phyloP scores from a whole-genome alignment of 2,113 vertebrate species.

The Oncorhynchus gorbuscha region DNA sequence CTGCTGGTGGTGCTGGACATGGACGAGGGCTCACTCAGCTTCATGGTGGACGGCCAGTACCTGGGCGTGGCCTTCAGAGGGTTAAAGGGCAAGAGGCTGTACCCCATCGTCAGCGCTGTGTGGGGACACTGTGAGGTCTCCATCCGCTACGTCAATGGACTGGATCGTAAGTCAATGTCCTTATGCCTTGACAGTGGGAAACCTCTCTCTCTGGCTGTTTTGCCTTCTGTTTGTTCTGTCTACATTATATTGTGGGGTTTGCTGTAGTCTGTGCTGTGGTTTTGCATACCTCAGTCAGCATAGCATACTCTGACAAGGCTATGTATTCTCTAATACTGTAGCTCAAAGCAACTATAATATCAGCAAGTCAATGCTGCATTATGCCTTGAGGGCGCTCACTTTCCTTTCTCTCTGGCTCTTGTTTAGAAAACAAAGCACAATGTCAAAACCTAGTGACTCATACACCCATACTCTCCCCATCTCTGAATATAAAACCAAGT shows the following conservation, averaged over 20 bases:
- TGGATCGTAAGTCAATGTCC: slow-evolving; percentile 87
- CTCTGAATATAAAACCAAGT: background rate
- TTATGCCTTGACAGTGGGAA: background rate
- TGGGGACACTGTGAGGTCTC: slow-evolving; percentile 99
- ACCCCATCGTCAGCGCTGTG: slow-evolving; percentile 94
- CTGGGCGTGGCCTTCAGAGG: slow-evolving; percentile 94
- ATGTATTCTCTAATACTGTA: too few relatives aligned
- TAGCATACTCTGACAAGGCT: too few relatives aligned
- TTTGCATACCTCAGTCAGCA: too few relatives aligned
- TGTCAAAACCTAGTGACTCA: too few relatives aligned
- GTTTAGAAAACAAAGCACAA: too few relatives aligned
- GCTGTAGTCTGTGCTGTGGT: too few relatives aligned
- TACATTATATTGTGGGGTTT: too few relatives aligned
- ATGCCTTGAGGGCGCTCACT: too few relatives aligned
- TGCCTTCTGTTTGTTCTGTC: background rate
- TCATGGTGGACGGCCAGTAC: slow-evolving; percentile 93
- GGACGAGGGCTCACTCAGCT: slow-evolving; percentile 96
- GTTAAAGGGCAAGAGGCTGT: slow-evolving; percentile 93
- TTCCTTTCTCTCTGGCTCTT: too few relatives aligned
- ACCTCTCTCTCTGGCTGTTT: background rate
- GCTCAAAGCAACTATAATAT: too few relatives aligned
- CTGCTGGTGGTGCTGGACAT: slow-evolving; percentile 93
- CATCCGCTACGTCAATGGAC: slow-evolving; percentile 95
- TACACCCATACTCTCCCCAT: too few relatives aligned
- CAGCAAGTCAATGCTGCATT: too few relatives aligned